phyloP scores from a whole-genome alignment of 2,113 vertebrate species.

The Melanostigma gelatinosum region DNA sequence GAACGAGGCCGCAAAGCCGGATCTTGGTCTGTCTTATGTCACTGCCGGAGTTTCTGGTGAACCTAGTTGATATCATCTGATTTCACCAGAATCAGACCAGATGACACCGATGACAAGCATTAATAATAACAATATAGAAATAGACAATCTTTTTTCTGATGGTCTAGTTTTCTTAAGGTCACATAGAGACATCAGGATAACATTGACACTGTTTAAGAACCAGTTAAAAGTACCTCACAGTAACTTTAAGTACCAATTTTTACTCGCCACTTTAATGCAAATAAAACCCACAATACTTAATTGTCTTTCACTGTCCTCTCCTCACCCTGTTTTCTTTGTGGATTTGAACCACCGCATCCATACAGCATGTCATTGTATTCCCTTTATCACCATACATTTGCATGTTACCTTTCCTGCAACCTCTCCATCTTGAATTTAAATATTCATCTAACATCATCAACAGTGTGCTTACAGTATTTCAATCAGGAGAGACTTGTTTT shows the following conservation, averaged over 20 bases:
- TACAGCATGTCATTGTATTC: not conserved
- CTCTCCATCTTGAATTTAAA: not conserved
- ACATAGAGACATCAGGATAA: not conserved
- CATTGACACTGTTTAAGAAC: not conserved
- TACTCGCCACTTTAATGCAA: not conserved
- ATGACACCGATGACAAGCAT: too few relatives aligned
- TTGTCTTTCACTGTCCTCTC: not conserved
- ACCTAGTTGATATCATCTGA: too few relatives aligned
- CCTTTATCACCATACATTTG: not conserved
- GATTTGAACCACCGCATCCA: not conserved
- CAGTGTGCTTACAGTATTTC: not conserved
- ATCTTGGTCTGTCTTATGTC: too few relatives aligned
- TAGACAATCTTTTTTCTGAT: too few relatives aligned
- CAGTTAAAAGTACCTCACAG: not conserved
- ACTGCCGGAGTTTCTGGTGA: too few relatives aligned
- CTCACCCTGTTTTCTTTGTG: not conserved
- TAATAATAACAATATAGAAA: too few relatives aligned
- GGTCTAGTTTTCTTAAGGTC: too few relatives aligned
- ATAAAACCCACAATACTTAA: not conserved
- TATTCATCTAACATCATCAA: not conserved
- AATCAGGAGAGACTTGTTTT: too few relatives aligned
- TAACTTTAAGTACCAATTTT: not conserved
- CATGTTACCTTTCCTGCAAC: not conserved
- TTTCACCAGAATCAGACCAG: too few relatives aligned
- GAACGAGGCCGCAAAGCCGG: too few relatives aligned